Base-by-base conservation (phyloP, 2,113 vertebrate species). In the Montifringilla adamsi region DNA sequence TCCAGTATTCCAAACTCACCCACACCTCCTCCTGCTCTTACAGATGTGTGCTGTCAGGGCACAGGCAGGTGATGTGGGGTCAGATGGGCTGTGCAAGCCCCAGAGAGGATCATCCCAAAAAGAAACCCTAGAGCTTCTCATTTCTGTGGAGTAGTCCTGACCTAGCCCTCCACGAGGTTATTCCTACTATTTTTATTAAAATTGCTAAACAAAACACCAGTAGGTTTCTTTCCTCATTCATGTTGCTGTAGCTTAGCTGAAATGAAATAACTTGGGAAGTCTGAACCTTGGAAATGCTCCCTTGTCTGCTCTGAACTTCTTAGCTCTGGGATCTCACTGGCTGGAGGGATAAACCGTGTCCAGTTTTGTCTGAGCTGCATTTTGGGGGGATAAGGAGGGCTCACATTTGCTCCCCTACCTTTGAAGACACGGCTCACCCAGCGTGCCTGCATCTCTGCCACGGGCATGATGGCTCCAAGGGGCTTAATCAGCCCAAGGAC, bases 361-460 rank as follows among this genome's bases (percentile, higher is more conserved):
- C 35, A 60, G 22, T 62, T 39, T 62, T 41, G 37, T 16, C 22
- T 58, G 62, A 89, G 58, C 50, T 64, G 15, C 5, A 2, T 63
- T 39, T 69, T 70, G 24, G 49, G 53, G 41, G 39, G 39, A 41
- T 41, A 41, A 12, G 66, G 10, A 67, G 18, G 58, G 66, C 37
- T 82, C 30, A 28, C 2, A 3, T 86, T 62, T 62, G 39, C 11
- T 52, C 15, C 62, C 94, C 89, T 98, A 99, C 99, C 99, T 94
- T 98, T 96, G 68, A 99, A 98, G 67, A 99, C 98, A 43, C 81
- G 97, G 6, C 98, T 98, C 60, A 97, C 98, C 99, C 99, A 99
- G 46, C 98, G 97, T 4, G 98, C 98, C 96, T 99, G 99, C 60
- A 98, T 98, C 95, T 99, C 99, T 69, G 55, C 88, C 22, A 97